These are phyloP conservation scores for Connochaetes taurinus DNA, from an alignment of 2,113 vertebrate species.

Conservation along the genomic window DNA sequence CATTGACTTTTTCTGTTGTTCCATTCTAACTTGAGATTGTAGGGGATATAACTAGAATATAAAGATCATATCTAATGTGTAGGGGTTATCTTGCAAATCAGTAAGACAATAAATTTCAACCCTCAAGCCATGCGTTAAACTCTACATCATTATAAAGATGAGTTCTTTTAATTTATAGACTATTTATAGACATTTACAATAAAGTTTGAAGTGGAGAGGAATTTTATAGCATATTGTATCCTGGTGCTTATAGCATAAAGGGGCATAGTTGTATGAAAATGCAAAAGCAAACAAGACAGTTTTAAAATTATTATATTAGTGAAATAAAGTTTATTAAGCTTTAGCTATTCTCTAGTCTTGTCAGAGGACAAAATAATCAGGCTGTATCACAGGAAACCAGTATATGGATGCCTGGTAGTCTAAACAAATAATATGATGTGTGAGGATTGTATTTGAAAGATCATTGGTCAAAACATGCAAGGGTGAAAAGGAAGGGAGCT, in stretches of 20 bases:
- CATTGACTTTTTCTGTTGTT: not conserved
- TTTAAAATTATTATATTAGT: not conserved
- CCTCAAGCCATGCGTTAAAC: not conserved
- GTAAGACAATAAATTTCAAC: not conserved
- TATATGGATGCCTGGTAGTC: not conserved
- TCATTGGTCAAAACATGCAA: not conserved
- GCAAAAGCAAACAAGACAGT: not conserved
- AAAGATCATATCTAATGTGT: not conserved
- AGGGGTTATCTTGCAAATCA: not conserved
- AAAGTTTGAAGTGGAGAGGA: not conserved
- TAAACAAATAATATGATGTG: not conserved
- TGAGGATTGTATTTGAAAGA: not conserved
- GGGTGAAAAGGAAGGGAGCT: not conserved
- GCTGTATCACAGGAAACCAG: not conserved
- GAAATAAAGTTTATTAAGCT: not conserved
- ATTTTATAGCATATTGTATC: not conserved
- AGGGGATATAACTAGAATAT: not conserved
- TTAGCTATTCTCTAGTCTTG: not conserved
- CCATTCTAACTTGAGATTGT: not conserved
- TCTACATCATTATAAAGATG: not conserved
- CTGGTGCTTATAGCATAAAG: not conserved
- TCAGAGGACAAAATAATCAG: not conserved
- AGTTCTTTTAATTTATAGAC: not conserved
- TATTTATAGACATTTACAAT: not conserved
- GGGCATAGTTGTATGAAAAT: not conserved